These are phyloP conservation scores for Ferdinandea cuprea DNA, from an alignment of 2,888 invertebrate species.

Conservation along the genomic window DNA sequence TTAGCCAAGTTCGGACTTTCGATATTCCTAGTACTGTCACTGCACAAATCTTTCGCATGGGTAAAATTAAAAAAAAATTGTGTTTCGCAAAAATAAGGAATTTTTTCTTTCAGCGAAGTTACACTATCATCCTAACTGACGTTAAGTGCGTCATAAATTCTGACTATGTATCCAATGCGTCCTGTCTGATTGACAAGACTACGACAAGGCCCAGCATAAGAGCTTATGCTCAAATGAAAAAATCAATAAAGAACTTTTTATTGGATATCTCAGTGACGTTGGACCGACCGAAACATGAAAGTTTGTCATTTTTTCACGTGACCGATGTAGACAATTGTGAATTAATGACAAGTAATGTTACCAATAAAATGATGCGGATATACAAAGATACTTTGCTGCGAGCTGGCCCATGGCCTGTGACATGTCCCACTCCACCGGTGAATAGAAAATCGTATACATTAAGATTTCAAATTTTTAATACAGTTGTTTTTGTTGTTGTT, in stretches of 20 bases:
- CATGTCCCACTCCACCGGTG: conserved; percentile 27
- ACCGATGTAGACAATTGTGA: background rate
- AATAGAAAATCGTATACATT: background rate
- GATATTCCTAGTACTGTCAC: no score
- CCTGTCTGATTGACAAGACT: conserved; percentile 1
- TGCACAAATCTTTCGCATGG: background rate
- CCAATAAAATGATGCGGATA: background rate
- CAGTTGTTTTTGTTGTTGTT: background rate
- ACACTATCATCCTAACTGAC: background rate
- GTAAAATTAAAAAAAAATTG: no score
- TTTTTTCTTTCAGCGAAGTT: background rate
- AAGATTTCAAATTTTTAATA: background rate
- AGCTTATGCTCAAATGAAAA: background rate
- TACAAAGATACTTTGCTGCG: background rate
- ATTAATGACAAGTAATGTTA: background rate
- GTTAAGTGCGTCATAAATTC: background rate
- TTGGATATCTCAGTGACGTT: background rate
- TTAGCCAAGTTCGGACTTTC: no score
- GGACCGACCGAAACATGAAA: background rate
- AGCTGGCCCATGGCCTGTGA: conserved; percentile 7
- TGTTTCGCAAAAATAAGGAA: no score
- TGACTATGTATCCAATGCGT: background rate
- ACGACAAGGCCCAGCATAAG: background rate
- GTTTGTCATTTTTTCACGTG: background rate
- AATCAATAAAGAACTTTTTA: background rate